Base-by-base conservation (phyloP, 2,113 vertebrate species). In the Lynx canadensis region DNA sequence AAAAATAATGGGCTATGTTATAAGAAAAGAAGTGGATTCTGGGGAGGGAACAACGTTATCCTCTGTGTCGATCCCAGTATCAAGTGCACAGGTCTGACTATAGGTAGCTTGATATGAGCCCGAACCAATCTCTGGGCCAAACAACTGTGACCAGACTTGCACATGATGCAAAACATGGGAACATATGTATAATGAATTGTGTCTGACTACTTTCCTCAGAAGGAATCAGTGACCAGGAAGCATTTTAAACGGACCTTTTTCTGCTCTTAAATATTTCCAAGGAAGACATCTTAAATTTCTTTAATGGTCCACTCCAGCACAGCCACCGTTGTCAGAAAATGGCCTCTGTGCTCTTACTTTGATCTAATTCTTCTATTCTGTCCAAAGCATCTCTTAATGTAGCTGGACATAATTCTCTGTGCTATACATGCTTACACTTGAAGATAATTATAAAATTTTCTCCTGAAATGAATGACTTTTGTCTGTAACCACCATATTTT, bases 381-480 rank as follows among this genome's bases (percentile, higher is more conserved):
- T 66, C n/a, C 66, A 81, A 1, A 82, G 5, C 21, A 66, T 65
- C n/a, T 73, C 87, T 66, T 69, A 95, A 63, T 36, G 50, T 81
- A 74, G 25, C 50, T 68, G 13, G 45, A 60, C 29, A 90, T 57
- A 55, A 85, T 86, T 95, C n/a, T 97, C 27, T 23, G 18, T 71
- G 29, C 45, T 84, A 95, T 19, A 29, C 13, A 86, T 27, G 21
- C 27, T 55, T 89, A 83, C 80, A 21, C 66, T 91, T 79, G 52
- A 82, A 93, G 78, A 83, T 82, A 85, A 93, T 86, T 91, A 12
- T 79, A 95, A 81, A 90, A 93, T 65, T 66, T 86, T 97, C 95
- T 57, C 33, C 52, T 16, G 36, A 41, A 41, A 94, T 94, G 33
- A 91, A 86, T 81, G 66, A 89, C 76, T 91, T 95, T 78, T 80